These are phyloP conservation scores for Noctua janthina DNA, from an alignment of 2,888 invertebrate species.

Conservation along the genomic window DNA sequence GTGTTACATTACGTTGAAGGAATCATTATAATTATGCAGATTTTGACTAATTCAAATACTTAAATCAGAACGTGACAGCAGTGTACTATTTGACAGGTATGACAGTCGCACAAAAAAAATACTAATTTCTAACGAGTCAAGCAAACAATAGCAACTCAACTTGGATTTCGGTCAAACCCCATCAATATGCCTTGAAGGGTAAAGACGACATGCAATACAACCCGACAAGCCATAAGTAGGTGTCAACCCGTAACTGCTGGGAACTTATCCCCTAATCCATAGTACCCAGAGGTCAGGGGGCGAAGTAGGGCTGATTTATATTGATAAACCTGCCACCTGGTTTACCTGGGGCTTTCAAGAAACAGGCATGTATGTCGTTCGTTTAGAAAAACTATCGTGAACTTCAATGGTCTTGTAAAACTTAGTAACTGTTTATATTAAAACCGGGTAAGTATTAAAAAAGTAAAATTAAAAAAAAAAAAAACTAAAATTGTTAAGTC, in stretches of 20 bases:
- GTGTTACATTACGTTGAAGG: background rate
- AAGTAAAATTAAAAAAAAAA: too few species aligned
- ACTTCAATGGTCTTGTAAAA: too few species aligned
- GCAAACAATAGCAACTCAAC: background rate
- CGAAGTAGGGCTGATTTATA: conserved; percentile 74
- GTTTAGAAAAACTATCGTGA: background rate
- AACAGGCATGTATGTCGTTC: background rate
- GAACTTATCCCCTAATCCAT: conserved; percentile 75
- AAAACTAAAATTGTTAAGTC: background rate
- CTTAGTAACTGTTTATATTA: background rate
- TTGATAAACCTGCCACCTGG: conserved; percentile 72
- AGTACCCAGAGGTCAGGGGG: conserved; percentile 73
- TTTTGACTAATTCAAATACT: background rate
- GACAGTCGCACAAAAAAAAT: background rate
- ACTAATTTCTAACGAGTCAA: background rate
- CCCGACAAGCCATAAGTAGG: conserved; percentile 63
- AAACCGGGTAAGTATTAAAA: background rate
- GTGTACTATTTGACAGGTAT: background rate
- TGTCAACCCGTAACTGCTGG: conserved; percentile 71
- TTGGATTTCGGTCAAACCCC: conserved; percentile 21
- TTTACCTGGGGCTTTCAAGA: conserved; percentile 16
- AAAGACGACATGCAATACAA: conserved; percentile 48
- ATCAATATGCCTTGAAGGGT: conserved; percentile 54
- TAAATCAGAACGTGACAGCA: too few species aligned
- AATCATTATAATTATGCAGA: background rate